Conservation (phyloP, 2,888 invertebrate species). For the Ophion slaviceki region DNA sequence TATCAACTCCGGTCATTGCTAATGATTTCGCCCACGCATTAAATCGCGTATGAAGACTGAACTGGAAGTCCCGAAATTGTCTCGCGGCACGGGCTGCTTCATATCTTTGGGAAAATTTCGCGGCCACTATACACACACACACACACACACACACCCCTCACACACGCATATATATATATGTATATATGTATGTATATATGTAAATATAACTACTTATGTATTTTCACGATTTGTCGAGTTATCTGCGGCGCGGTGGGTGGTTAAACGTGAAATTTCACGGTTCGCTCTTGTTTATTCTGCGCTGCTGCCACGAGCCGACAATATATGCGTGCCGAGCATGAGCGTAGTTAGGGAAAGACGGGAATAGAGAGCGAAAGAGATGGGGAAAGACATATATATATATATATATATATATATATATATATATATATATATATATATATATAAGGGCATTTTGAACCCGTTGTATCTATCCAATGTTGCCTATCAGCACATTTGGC, state of each 20-base stretch:
- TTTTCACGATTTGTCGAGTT: slow-evolving; percentile 30
- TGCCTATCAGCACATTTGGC: not conserved
- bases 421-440: too few species aligned
- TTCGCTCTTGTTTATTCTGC: slow-evolving; percentile 63
- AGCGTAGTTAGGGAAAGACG: slow-evolving; percentile 22
- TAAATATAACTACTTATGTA: not conserved
- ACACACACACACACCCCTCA: too few species aligned
- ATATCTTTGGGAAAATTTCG: slow-evolving; percentile 3
- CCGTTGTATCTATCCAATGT: not conserved
- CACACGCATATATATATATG: too few species aligned
- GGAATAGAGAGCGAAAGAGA: slow-evolving; percentile 13
- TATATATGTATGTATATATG: not conserved
- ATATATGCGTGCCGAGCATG: slow-evolving; percentile 29
- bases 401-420: too few species aligned
- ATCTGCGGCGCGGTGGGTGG: slow-evolving; percentile 58
- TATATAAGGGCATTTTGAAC: not conserved
- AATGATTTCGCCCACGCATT: not conserved
- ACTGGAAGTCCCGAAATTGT: slow-evolving; percentile 14
- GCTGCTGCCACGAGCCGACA: slow-evolving; percentile 35
- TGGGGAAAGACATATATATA: not conserved
- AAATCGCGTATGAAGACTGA: not conserved
- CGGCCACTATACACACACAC: not conserved
- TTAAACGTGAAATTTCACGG: slow-evolving; percentile 62
- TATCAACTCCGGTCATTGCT: not conserved
- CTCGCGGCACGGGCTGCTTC: not conserved